Base-by-base conservation (phyloP, 2,797 vertebrate genomes). In the Cynopterus sphinx region DNA sequence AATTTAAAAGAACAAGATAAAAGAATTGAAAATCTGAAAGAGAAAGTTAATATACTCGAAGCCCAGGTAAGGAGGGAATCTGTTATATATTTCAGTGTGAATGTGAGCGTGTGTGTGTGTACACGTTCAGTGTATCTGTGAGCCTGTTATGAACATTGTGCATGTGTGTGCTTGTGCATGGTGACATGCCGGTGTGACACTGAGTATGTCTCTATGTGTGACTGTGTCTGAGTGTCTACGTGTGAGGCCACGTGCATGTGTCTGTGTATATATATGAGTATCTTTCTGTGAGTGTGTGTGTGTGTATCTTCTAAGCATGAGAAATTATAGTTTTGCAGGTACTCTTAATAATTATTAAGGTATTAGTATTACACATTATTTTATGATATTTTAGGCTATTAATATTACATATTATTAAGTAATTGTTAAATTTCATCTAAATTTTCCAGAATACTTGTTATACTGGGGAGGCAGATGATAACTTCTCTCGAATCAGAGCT, bases 1-100 rank as follows among this genome's bases (percentile, higher is more conserved):
- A 68, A 97, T 31, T 92, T 99, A 73, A 94, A 96, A 71, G 98
- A 96, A 36, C 98, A 98, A 97, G 98, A 99, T 68, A 39, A 95
- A 83, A 97, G 75, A 51, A 98, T 98, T 21, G 97, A 96, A 85
- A 75, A 75, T 73, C 96, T 99, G 75, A 98, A 97, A 46, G 98
- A 98, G 90, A 98, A 97, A 91, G 91, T 98, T 43, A 79, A n/a
- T 1, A 2, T 68, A 0, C 97, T 98, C 24, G 98, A 98, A 97
- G 95, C 95, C 6, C 97, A 98, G 98, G 98, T 99, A 91, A 98
- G 86, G 46, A 17, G 6, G 1, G 10, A 71, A 59, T n/a, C 3
- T 10, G 0, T 5, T 21, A 4, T 22, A 31, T 33, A 13, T 63
- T 53, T 88, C 16, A 55, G 28, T 33, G 12, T 59, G 46, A 53